Evolutionary conservation across 2,888 invertebrate genomes (phyloP).

Genomic region (Dicyrtoma fusca): DNA sequence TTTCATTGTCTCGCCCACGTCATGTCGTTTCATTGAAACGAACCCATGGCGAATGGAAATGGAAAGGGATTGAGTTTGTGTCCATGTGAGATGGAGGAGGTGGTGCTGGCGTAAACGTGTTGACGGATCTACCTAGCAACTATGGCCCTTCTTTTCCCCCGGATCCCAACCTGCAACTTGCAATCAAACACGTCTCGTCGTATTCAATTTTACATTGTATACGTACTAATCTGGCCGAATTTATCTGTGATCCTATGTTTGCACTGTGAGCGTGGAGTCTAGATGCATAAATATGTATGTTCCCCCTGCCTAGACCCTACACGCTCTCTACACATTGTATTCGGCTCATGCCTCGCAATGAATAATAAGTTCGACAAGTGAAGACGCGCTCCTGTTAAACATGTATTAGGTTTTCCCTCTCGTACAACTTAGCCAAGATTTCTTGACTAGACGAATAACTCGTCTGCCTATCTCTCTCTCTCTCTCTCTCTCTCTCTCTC

Average conservation of each 20-base stretch:
- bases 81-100: no score
- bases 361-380: slow-evolving; percentile 29
- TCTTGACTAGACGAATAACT: slow-evolving; percentile 1
- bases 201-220: slow-evolving; percentile 1
- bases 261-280: background rate
- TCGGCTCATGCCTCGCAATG: slow-evolving; percentile 21
- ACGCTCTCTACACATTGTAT: background rate
- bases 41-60: no score
- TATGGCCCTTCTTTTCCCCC: no score
- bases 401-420: slow-evolving; percentile 14
- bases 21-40: no score
- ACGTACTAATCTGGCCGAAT: slow-evolving; percentile 4
- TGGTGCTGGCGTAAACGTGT: no score
- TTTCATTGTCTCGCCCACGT: no score
- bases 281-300: background rate
- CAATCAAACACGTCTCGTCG: background rate
- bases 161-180: background rate
- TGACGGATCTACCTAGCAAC: no score
- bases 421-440: slow-evolving; percentile 5
- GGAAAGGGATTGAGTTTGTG: no score
- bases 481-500: background rate
- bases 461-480: background rate
- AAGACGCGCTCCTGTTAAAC: slow-evolving; percentile 18
- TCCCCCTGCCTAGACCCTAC: no score
- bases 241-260: slow-evolving; percentile 1